Percentiles rank a stretch among this genome's conserved stretches.
phyloP scores from a whole-genome alignment of 1,140 invertebrate genomes.

The Octopus sinensis region DNA sequence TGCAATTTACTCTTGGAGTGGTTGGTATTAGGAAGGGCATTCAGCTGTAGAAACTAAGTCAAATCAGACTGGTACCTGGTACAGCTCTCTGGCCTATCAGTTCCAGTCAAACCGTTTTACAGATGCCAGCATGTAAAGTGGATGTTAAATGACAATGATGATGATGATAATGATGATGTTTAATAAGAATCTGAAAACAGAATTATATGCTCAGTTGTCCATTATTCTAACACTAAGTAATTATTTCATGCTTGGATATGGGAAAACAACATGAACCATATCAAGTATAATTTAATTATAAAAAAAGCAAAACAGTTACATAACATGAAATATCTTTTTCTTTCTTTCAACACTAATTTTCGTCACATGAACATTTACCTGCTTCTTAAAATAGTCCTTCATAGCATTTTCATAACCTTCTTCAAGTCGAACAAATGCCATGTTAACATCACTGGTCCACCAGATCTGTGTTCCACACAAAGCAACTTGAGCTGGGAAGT shows the following conservation, averaged over 20 bases:
- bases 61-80: no score
- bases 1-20: no score
- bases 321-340: background rate
- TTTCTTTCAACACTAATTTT: background rate
- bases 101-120: no score
- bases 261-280: background rate
- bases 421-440: slow-evolving; percentile 81
- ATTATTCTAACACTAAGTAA: background rate
- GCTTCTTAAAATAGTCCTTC: slow-evolving; percentile 94
- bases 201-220: no score
- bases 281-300: background rate
- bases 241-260: background rate
- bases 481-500: slow-evolving; percentile 85
- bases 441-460: slow-evolving; percentile 94
- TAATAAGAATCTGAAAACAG: no score
- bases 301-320: background rate
- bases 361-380: slow-evolving; percentile 60
- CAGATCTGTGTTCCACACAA: slow-evolving; percentile 93
- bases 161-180: no score
- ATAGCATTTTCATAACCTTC: slow-evolving; percentile 94
- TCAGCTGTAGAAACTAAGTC: no score
- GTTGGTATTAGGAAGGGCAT: no score
- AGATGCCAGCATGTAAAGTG: no score
- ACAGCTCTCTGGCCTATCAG: no score
- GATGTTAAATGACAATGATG: no score